Conservation (phyloP, 2,888 invertebrate species). For the Euproctis similis region DNA sequence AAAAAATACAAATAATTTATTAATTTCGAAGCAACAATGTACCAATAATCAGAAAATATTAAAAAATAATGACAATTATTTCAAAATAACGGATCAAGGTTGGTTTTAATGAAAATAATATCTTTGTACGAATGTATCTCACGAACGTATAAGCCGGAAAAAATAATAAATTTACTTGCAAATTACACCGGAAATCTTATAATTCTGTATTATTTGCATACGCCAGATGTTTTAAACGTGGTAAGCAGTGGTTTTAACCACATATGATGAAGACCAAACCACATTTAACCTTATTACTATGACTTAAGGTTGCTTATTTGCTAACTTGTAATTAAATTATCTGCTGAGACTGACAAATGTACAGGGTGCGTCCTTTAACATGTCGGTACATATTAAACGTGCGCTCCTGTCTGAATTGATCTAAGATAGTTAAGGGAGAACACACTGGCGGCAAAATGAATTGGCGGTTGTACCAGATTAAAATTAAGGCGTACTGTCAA, state of each 20-base stretch:
- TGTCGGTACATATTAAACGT: conserved; percentile 41
- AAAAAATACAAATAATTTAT: too few relatives aligned
- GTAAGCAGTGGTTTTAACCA: conserved; percentile 18
- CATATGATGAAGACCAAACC: not conserved
- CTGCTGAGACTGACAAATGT: conserved; percentile 33
- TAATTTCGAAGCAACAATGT: too few relatives aligned
- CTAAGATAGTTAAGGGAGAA: conserved; percentile 21
- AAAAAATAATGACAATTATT: too few relatives aligned
- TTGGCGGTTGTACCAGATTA: conserved; percentile 10
- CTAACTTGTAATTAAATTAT: conserved; percentile 9
- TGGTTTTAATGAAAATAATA: too few relatives aligned
- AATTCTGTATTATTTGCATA: conserved; percentile 20
- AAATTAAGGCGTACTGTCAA: too few relatives aligned
- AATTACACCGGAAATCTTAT: conserved; percentile 14
- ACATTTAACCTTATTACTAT: conserved; percentile 1
- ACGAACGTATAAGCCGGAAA: too few relatives aligned
- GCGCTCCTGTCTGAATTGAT: conserved; percentile 33
- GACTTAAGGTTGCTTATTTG: conserved; percentile 4
- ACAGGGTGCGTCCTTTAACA: conserved; percentile 38
- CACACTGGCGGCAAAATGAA: conserved; percentile 9
- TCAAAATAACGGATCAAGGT: too few relatives aligned
- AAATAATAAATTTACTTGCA: too few relatives aligned
- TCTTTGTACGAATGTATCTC: too few relatives aligned
- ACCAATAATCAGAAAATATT: too few relatives aligned
- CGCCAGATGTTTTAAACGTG: conserved; percentile 21